Evolutionary conservation across 2,888 invertebrate species (phyloP).

Genomic region (Drosophila subsilvestris): DNA sequence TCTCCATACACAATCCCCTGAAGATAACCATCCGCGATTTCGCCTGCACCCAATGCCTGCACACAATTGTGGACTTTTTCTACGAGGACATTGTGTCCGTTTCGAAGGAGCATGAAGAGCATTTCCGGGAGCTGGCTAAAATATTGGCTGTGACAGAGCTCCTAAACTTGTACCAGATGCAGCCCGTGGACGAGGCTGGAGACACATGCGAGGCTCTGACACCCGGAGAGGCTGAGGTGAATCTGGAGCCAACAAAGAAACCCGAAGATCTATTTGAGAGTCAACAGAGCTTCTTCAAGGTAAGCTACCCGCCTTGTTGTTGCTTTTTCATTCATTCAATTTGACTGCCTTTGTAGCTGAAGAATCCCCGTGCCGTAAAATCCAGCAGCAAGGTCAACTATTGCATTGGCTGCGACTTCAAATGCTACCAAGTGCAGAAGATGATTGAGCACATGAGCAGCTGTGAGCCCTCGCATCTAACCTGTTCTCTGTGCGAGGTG

Average conservation of each 20-base stretch:
- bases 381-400: conserved; percentile 83
- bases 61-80: conserved; percentile 82
- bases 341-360: conserved; percentile 46
- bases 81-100: conserved; percentile 82
- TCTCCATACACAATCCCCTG: conserved; percentile 83
- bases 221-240: conserved; percentile 11
- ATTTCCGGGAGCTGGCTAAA: conserved; percentile 81
- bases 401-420: conserved; percentile 83
- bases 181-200: conserved; percentile 34
- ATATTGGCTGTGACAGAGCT: conserved; percentile 80
- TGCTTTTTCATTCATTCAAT: neutral
- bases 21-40: conserved; percentile 82
- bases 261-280: conserved; percentile 77
- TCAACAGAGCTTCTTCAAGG: conserved; percentile 81
- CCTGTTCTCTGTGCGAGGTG: conserved; percentile 82
- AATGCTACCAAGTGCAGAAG: conserved; percentile 83
- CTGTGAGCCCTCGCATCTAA: conserved; percentile 79
- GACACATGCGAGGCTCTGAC: conserved; percentile 51
- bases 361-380: conserved; percentile 73
- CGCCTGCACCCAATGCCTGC: conserved; percentile 77
- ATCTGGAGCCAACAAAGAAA: conserved; percentile 38
- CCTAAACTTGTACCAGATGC: conserved; percentile 76
- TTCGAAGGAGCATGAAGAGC: conserved; percentile 79
- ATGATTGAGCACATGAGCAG: conserved; percentile 82
- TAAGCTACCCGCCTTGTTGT: conserved; percentile 15